Conservation (phyloP, 2,797 vertebrate genomes). For the Syngnathus rostellatus region DNA sequence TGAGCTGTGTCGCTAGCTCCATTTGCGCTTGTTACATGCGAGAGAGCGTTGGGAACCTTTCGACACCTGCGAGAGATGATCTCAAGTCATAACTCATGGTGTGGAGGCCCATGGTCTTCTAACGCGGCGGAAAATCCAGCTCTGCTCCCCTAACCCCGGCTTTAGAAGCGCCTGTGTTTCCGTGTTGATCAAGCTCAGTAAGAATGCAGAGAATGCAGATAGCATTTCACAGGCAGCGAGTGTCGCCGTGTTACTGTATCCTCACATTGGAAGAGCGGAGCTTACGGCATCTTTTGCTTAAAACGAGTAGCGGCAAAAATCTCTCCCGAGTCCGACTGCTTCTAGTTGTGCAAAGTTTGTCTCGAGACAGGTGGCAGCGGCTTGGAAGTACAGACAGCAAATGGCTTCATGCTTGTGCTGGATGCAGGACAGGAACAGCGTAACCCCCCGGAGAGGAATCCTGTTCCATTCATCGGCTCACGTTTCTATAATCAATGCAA, state of each 20-base stretch:
- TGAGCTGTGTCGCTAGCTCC: constrained; percentile 52
- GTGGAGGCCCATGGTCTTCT: constrained; percentile 62
- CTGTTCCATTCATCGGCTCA: constrained; percentile 69
- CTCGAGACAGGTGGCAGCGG: constrained; percentile 29
- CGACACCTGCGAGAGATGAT: constrained; percentile 66
- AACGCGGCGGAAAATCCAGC: constrained; percentile 67
- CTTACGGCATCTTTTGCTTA: constrained; percentile 63
- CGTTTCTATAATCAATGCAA: constrained; percentile 75
- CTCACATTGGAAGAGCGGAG: constrained; percentile 62
- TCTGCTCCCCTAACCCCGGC: constrained; percentile 61
- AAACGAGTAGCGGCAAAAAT: constrained; percentile 25
- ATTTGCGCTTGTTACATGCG: constrained; percentile 53
- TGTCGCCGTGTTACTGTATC: constrained; percentile 67
- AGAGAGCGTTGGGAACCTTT: constrained; percentile 62
- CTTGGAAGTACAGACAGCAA: constrained; percentile 19
- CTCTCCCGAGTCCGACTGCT: constrained; percentile 23
- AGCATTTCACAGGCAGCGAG: constrained; percentile 68
- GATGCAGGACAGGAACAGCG: constrained; percentile 47
- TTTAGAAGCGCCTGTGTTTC: constrained; percentile 63
- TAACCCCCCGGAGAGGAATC: constrained; percentile 60
- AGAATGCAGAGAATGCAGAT: constrained; percentile 76
- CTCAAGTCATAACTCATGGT: constrained; percentile 65
- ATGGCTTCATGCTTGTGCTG: constrained; percentile 35
- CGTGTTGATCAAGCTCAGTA: constrained; percentile 68
- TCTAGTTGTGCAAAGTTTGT: constrained; percentile 27